Conservation (phyloP, 2,888 invertebrate species). For the Caenorhabditis sulstoni region DNA sequence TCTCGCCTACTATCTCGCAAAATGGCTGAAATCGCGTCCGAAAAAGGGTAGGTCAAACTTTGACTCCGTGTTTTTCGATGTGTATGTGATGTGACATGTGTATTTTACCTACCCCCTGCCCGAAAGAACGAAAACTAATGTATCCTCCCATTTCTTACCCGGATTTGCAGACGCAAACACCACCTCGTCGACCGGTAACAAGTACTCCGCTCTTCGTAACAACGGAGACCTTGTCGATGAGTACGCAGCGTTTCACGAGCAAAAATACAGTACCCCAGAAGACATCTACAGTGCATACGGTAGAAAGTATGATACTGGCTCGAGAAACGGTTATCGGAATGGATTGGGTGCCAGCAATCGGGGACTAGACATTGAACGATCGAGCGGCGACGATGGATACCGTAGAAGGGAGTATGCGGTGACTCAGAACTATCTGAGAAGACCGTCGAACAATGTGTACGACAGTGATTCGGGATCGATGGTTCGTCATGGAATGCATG, state of each 20-base stretch:
- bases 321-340: slow-evolving; percentile 30
- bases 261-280: slow-evolving; percentile 69
- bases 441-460: slow-evolving; percentile 57
- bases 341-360: slow-evolving; percentile 33
- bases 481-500: slow-evolving; percentile 73
- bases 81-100: slow-evolving; percentile 2
- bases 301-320: slow-evolving; percentile 62
- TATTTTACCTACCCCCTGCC: background rate
- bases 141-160: background rate
- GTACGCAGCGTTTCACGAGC: slow-evolving; percentile 54
- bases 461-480: slow-evolving; percentile 62
- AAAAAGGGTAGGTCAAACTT: slow-evolving; percentile 72
- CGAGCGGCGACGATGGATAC: slow-evolving; percentile 55
- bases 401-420: slow-evolving; percentile 45
- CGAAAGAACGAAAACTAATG: too few species aligned
- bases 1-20: slow-evolving; percentile 73
- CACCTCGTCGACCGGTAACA: slow-evolving; percentile 43
- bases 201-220: slow-evolving; percentile 55
- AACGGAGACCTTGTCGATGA: slow-evolving; percentile 54
- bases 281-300: slow-evolving; percentile 69
- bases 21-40: slow-evolving; percentile 72
- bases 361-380: slow-evolving; percentile 53
- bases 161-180: slow-evolving; percentile 31
- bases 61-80: background rate
- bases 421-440: slow-evolving; percentile 51